Evolutionary conservation across 2,113 vertebrate species (phyloP).

Genomic region (Lophochroa leadbeateri): DNA sequence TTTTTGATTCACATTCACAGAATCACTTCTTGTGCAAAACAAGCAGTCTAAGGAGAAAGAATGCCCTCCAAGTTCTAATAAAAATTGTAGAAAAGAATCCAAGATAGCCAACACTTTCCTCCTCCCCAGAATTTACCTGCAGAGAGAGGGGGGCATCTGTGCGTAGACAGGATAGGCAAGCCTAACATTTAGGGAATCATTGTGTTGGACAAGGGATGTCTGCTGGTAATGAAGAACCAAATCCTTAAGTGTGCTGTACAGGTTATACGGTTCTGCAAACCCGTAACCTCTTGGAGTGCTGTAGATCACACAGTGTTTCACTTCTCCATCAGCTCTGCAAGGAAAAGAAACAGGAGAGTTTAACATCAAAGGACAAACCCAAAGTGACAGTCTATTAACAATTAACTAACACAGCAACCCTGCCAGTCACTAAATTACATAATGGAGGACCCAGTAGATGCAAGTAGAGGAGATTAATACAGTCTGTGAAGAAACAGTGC

Average conservation of each 20-base stretch:
- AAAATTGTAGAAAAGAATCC: constrained; percentile 80
- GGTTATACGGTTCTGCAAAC: constrained; percentile 93
- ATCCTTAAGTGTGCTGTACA: constrained; percentile 92
- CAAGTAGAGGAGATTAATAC: constrained; percentile 26
- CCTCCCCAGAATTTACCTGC: constrained; percentile 81
- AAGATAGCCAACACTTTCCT: constrained; percentile 65
- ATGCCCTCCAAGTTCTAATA: constrained; percentile 90
- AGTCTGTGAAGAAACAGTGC: constrained; percentile 34
- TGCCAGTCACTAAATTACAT: constrained; percentile 28
- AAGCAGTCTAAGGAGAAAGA: constrained; percentile 97
- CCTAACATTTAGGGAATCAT: constrained; percentile 93
- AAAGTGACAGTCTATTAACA: constrained; percentile 47
- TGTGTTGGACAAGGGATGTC: constrained; percentile 93
- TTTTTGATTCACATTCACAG: constrained; percentile 95
- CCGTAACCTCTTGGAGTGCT: constrained; percentile 91
- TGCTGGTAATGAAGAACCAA: constrained; percentile 96
- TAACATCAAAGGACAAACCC: constrained; percentile 24
- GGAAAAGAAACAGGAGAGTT: constrained; percentile 10
- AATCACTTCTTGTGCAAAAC: constrained; percentile 99
- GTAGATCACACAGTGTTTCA: constrained; percentile 97
- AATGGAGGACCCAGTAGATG: constrained; percentile 25
- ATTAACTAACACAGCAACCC: constrained; percentile 38
- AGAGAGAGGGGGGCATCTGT: constrained; percentile 83
- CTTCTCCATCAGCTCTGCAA: constrained; percentile 89
- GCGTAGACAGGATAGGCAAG: constrained; percentile 91